Percentiles rank a stretch among this genome's conserved stretches.
phyloP scores from a whole-genome alignment of 2,113 vertebrate genomes.

The Pan troglodytes region DNA sequence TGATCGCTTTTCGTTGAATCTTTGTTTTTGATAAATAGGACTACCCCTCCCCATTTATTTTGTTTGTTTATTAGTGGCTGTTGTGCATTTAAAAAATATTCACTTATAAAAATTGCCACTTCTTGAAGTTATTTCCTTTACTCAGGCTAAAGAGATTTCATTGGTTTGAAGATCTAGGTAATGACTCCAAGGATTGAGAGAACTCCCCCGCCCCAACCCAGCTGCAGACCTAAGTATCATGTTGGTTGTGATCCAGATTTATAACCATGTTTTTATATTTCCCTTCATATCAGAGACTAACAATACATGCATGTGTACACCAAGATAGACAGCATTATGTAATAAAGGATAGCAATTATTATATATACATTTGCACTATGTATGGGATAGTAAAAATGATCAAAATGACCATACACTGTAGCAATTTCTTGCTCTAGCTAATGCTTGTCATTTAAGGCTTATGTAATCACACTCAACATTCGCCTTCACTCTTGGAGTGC shows the following conservation, averaged over 20 bases:
- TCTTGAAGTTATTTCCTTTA: background rate
- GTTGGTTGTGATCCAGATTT: background rate
- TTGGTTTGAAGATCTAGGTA: background rate
- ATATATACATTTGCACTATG: fast-evolving
- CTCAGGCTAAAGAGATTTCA: background rate
- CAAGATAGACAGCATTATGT: background rate
- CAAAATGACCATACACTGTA: background rate
- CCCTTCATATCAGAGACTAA: background rate
- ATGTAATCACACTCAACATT: background rate
- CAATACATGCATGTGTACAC: background rate
- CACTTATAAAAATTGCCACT: background rate
- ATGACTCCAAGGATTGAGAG: background rate
- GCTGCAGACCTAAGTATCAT: background rate
- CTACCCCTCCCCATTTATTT: background rate
- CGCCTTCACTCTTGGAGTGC: background rate
- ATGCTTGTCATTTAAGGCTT: background rate
- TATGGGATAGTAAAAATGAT: background rate
- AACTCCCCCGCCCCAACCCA: background rate
- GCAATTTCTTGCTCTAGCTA: background rate
- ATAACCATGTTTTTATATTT: background rate
- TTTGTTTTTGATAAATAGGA: background rate
- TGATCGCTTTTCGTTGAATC: background rate
- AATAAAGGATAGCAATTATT: background rate
- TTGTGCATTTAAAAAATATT: background rate
- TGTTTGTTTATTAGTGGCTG: background rate